Percentiles rank a stretch among this genome's conserved stretches.
Conservation (phyloP, 2,888 invertebrate species). For the Phorcus lineatus region DNA sequence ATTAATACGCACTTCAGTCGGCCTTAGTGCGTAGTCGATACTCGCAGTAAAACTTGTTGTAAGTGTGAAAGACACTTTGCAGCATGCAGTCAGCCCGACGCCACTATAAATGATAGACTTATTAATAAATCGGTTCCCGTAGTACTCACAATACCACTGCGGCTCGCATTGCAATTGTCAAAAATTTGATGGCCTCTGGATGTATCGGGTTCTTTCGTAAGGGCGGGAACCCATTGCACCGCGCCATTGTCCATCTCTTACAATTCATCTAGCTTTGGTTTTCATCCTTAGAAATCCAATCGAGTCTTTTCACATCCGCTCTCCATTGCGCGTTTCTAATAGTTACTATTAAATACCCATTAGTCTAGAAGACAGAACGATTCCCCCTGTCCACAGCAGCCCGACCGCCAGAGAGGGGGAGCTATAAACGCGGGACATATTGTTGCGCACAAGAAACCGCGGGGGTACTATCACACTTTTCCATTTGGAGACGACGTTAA, state of each 20-base stretch:
- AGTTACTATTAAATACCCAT: conserved; percentile 21
- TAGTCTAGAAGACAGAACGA: conserved; percentile 10
- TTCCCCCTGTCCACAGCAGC: background rate
- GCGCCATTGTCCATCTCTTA: background rate
- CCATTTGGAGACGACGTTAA: background rate
- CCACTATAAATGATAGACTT: conserved; percentile 21
- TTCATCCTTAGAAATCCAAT: conserved; percentile 16
- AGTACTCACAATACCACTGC: background rate
- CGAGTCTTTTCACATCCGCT: conserved; percentile 23
- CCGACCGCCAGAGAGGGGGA: background rate
- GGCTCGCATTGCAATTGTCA: conserved; percentile 22
- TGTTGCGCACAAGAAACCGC: background rate
- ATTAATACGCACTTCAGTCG: background rate
- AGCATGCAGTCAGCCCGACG: background rate
- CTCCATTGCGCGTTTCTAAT: conserved; percentile 12
- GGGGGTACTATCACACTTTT: background rate
- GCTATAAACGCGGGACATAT: background rate
- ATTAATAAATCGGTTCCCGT: conserved; percentile 17
- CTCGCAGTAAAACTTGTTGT: conserved; percentile 1
- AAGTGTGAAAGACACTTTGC: conserved; percentile 10
- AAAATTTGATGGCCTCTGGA: conserved; percentile 8
- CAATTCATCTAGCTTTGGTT: background rate
- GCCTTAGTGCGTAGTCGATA: background rate
- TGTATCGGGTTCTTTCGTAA: background rate
- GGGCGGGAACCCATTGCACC: background rate